These are phyloP conservation scores for Agrotis exclamationis DNA, from an alignment of 2,888 invertebrate genomes.

Conservation along the genomic window DNA sequence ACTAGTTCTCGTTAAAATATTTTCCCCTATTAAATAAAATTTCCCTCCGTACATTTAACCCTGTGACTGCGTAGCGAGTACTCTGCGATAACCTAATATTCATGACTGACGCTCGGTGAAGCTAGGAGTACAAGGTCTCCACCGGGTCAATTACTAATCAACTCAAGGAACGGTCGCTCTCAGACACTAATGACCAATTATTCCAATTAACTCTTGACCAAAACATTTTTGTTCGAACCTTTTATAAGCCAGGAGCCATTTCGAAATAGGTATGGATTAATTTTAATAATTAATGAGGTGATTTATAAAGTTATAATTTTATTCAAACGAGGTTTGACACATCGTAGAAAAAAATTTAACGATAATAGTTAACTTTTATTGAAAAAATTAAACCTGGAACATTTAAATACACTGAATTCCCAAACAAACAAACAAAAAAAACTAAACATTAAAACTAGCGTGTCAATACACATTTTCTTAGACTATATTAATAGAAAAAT, in stretches of 20 bases:
- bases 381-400: too few relatives aligned
- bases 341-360: neutral
- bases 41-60: conserved; percentile 42
- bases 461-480: neutral
- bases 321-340: conserved; percentile 2
- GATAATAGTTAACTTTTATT: neutral
- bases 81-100: conserved; percentile 66
- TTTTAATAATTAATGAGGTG: conserved; percentile 5
- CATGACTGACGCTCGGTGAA: conserved; percentile 61
- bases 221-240: conserved; percentile 80
- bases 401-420: too few relatives aligned
- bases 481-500: neutral
- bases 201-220: conserved; percentile 84
- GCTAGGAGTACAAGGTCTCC: conserved; percentile 76
- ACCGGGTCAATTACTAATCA: conserved; percentile 88
- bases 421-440: too few relatives aligned
- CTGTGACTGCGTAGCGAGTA: conserved; percentile 45
- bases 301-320: neutral
- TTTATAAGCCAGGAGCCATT: conserved; percentile 45
- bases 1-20: conserved; percentile 2
- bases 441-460: too few relatives aligned
- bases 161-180: conserved; percentile 79
- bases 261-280: conserved; percentile 15
- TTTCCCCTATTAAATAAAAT: conserved; percentile 7
- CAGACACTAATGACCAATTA: conserved; percentile 87